Evolutionary conservation across 2,797 vertebrate species (phyloP).

Genomic region (Rhinichthys osculus): DNA sequence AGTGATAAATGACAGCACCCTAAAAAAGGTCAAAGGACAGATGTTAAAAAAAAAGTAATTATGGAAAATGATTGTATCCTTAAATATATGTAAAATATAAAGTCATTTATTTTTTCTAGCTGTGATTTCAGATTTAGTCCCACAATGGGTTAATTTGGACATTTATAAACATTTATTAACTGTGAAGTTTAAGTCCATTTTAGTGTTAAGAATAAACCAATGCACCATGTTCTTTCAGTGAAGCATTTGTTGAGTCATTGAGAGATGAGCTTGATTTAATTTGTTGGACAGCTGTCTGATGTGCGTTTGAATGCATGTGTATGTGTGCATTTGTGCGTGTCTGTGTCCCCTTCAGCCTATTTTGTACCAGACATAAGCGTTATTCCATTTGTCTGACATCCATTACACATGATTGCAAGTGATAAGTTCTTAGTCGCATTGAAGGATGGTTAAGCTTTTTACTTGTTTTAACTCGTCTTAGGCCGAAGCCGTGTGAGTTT

Average conservation of each 20-base stretch:
- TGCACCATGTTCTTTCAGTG: background rate
- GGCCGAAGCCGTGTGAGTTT: conserved; percentile 57
- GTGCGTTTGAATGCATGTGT: conserved; percentile 50
- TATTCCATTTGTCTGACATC: conserved; percentile 2
- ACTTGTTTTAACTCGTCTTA: conserved; percentile 70
- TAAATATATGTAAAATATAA: too few species aligned
- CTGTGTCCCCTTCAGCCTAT: conserved; percentile 56
- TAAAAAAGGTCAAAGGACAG: background rate
- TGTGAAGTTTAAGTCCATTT: background rate
- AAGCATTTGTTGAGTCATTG: conserved; percentile 42
- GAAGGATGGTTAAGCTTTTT: conserved; percentile 64
- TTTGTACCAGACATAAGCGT: background rate
- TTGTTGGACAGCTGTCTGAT: conserved; percentile 74
- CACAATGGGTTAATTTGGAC: background rate
- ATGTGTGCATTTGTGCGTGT: conserved; percentile 63
- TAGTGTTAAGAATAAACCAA: background rate
- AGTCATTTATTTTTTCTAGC: too few species aligned
- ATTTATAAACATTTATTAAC: background rate
- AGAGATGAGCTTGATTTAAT: conserved; percentile 71
- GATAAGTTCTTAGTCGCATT: background rate
- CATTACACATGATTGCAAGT: conserved; percentile 21
- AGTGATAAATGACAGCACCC: background rate
- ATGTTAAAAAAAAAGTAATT: too few species aligned
- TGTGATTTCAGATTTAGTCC: background rate
- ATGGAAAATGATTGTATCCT: too few species aligned